Evolutionary conservation across 2,888 invertebrate species (phyloP).

Genomic region (Heliconius ismenius): DNA sequence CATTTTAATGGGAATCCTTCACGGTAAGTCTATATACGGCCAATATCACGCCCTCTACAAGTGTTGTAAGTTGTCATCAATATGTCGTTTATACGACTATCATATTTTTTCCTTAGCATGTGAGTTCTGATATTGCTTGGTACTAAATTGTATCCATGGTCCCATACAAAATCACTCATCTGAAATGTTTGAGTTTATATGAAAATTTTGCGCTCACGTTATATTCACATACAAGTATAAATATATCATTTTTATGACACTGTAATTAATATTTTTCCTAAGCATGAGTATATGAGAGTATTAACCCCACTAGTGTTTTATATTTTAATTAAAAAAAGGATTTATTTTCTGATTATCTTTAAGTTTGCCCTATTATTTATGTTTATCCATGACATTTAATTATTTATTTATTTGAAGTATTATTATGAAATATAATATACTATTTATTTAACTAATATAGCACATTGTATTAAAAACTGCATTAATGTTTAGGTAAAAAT

Average conservation of each 20-base stretch:
- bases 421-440: slow-evolving; percentile 23
- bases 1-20: slow-evolving; percentile 39
- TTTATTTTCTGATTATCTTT: slow-evolving; percentile 29
- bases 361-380: slow-evolving; percentile 24
- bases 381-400: slow-evolving; percentile 27
- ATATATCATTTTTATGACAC: slow-evolving; percentile 36
- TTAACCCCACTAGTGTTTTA: slow-evolving; percentile 35
- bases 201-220: slow-evolving; percentile 38
- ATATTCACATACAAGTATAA: slow-evolving; percentile 39
- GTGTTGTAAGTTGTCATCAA: slow-evolving; percentile 22
- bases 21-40: slow-evolving; percentile 46
- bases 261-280: slow-evolving; percentile 39
- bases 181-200: slow-evolving; percentile 29
- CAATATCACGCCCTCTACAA: slow-evolving; percentile 27
- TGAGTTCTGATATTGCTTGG: slow-evolving; percentile 45
- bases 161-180: slow-evolving; percentile 35
- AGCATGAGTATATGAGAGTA: slow-evolving; percentile 43
- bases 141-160: slow-evolving; percentile 37
- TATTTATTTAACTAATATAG: neutral
- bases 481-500: neutral
- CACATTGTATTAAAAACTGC: neutral
- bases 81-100: slow-evolving; percentile 26
- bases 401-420: slow-evolving; percentile 30
- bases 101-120: slow-evolving; percentile 41
- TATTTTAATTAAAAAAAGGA: slow-evolving; percentile 25